Evolutionary conservation across 2,113 vertebrate species (phyloP), one percentile per base, ranked within the genome.

Genomic region (Trematomus loennbergii): DNA sequence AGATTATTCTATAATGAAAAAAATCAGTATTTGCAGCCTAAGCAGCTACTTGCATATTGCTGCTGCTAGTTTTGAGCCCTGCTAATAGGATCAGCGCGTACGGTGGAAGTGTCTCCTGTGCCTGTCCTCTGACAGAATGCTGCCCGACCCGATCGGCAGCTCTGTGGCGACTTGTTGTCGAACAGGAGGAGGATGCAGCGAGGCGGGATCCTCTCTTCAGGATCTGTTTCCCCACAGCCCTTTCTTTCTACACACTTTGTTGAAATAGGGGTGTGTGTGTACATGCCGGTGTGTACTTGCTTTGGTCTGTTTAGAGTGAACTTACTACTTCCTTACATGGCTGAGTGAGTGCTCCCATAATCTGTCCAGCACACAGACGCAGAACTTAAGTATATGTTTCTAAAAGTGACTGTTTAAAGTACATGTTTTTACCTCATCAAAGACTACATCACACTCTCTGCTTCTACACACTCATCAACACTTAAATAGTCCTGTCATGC

Each of bases 101-200:
- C 61, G n/a, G 59, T 70, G 72, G 72, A 86, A 49, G 76, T 36
- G 1, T 57, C 12, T 40, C 8, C 8, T 40, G 1, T 7, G n/a
- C 65, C 61, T 85, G 50, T 72, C 57, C 63, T 64, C 66, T 18
- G 48, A 59, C 78, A 87, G 86, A 92, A 88, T 90, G 89, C 48
- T 25, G 88, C 68, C 70, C 0, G 46, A 91, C 92, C 81, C 3
- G 75, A 89, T 72, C 49, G 46, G 82, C 88, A 58, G 79, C 65
- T 90, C 62, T 50, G 69, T 1, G 9, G 60, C 12, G 4, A 70
- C 70, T 53, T 67, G 75, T n/a, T 71, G 72, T 75, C 70, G 58
- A 18, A 9, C 40, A 15, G 59, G 81, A 79, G 69, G 54, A 74
- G 61, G 73, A 78, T 3, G 3, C 16, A 5, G 64, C 0, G 15